Base-by-base conservation (phyloP, 1,140 invertebrate species). In the Neodiprion fabricii region DNA sequence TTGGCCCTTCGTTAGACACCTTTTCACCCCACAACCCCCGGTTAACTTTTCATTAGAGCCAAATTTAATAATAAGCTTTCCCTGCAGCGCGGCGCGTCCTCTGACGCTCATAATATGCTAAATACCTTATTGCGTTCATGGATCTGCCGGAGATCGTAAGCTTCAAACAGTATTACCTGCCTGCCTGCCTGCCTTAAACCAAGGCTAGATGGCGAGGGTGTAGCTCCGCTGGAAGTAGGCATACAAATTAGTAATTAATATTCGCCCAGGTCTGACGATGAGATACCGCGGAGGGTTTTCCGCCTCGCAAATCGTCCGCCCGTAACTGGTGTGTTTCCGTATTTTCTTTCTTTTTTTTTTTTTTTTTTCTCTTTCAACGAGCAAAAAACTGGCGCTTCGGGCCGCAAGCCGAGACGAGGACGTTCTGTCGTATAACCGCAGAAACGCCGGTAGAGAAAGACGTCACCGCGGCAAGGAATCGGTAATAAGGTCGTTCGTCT, bases 41-140 rank as follows among this genome's bases (percentile, higher is more conserved):
- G 67, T 7, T 69, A 69, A 47, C 75, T 77, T 80, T 81, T 81
- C 79, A 81, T 81, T 81, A 81, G 76, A 79, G 75, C 75, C 76
- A 78, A 76, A 81, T 76, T 81, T 81, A 76, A 74, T 74, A 76
- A 78, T 78, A 79, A 69, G 67, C 67, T 69, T 21, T 23, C 21
- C 67, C 40, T 47, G 21, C 21, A 69, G 21, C 67, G 67, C 67
- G 61, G 17, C 12, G 67, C 40, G 23, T 21, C 67, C 17, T 21
- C 67, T 69, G 23, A 11, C 21, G 11, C 40, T 69, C 67, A 69
- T 69, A 69, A 69, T 69, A 69, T 69, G 67, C 67, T 69, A 69
- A 69, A 69, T 69, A 69, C 67, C 21, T 69, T 69, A 69, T 69
- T 69, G 21, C 23, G 67, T 69, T 21, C 67, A 40, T 40, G 28